Conservation (phyloP, 2,888 invertebrate species). For the Crioceris asparagi region DNA sequence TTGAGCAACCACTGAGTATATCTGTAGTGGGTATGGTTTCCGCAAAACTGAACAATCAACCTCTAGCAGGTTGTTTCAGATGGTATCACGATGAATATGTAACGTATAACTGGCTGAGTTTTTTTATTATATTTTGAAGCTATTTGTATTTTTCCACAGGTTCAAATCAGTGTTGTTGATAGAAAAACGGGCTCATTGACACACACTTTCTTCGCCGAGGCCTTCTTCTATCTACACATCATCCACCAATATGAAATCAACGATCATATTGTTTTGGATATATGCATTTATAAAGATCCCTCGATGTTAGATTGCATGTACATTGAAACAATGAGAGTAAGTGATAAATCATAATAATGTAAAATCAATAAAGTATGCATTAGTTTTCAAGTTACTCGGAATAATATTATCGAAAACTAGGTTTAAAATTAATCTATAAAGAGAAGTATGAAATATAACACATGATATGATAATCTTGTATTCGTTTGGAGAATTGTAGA, state of each 20-base stretch:
- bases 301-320: constrained; percentile 81
- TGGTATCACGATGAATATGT: constrained; percentile 68
- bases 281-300: constrained; percentile 74
- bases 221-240: constrained; percentile 76
- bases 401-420: no score
- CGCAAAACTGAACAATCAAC: constrained; percentile 52
- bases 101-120: constrained; percentile 12
- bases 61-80: constrained; percentile 55
- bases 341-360: no score
- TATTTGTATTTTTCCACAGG: constrained; percentile 40
- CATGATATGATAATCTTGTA: no score
- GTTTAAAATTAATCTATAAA: no score
- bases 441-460: no score
- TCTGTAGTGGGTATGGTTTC: constrained; percentile 52
- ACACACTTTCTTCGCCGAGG: constrained; percentile 49
- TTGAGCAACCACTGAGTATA: constrained; percentile 79
- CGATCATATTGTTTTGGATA: constrained; percentile 59
- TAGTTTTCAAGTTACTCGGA: no score
- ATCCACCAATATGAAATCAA: constrained; percentile 71
- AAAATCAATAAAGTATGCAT: no score
- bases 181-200: constrained; percentile 45
- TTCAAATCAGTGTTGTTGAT: constrained; percentile 44
- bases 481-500: no score
- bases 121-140: no score
- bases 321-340: constrained; percentile 64